These are phyloP conservation scores for Pocillopora verrucosa DNA, from an alignment of 64 coral and sea anemone species.

Conservation along the genomic window DNA sequence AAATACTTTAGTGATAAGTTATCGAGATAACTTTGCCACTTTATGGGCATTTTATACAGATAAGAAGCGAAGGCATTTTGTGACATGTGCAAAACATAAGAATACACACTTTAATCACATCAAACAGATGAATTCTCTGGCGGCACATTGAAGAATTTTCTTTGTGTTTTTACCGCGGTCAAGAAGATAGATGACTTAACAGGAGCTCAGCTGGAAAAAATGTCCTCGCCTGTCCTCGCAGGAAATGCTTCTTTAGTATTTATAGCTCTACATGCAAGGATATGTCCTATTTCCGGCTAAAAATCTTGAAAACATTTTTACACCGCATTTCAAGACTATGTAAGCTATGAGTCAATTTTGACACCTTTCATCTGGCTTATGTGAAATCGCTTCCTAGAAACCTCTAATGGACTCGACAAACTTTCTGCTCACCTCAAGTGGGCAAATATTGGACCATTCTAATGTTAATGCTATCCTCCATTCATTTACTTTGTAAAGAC, in stretches of 20 bases:
- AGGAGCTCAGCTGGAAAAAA: slow-evolving; percentile 22
- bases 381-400: slow-evolving; percentile 20
- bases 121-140: slow-evolving; percentile 8
- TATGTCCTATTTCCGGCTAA: slow-evolving; percentile 34
- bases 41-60: slow-evolving; percentile 2
- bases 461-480: slow-evolving; percentile 29
- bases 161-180: slow-evolving; percentile 39
- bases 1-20: slow-evolving; percentile 27
- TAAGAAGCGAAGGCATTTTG: slow-evolving; percentile 8
- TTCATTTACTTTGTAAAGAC: slow-evolving; percentile 25
- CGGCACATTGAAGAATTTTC: background rate
- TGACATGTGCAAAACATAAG: slow-evolving; percentile 34
- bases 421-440: slow-evolving; percentile 12
- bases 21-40: background rate
- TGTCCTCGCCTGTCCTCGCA: slow-evolving; percentile 49
- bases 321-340: slow-evolving; percentile 29
- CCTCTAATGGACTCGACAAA: slow-evolving; percentile 28
- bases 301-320: slow-evolving; percentile 24
- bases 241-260: slow-evolving; percentile 48
- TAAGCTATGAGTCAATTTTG: slow-evolving; percentile 36
- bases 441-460: slow-evolving; percentile 38
- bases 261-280: slow-evolving; percentile 34
- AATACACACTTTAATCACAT: slow-evolving; percentile 29
- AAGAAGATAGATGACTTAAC: slow-evolving; percentile 42
- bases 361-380: slow-evolving; percentile 39